A percentile compares a stretch with the other conserved stretches of the same genome.
Conservation (phyloP, 1,140 invertebrate genomes). For the Pollicipes pollicipes region DNA sequence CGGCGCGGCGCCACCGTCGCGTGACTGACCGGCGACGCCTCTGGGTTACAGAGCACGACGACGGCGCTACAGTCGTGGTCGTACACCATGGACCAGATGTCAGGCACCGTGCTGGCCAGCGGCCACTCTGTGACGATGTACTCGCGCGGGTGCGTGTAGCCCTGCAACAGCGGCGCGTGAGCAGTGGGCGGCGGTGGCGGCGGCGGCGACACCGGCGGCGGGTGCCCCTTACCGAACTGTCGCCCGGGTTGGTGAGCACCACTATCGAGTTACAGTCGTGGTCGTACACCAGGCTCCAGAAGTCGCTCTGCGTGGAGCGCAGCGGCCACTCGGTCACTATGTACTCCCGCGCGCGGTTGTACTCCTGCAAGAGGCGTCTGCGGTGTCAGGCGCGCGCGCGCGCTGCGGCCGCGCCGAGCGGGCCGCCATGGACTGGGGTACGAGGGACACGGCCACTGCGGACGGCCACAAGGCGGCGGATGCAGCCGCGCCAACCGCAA, state of each 20-base stretch:
- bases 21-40: slow-evolving; percentile 45
- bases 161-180: too few species aligned
- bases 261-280: slow-evolving; percentile 41
- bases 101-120: slow-evolving; percentile 68
- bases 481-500: too few species aligned
- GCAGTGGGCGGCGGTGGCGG: too few species aligned
- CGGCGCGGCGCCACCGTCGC: too few species aligned
- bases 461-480: too few species aligned
- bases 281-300: slow-evolving; percentile 95
- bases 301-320: slow-evolving; percentile 72
- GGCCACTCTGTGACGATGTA: slow-evolving; percentile 98
- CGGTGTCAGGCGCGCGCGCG: too few species aligned
- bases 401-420: too few species aligned
- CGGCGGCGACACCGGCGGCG: too few species aligned
- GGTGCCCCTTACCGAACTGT: too few species aligned
- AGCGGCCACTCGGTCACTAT: slow-evolving; percentile 96
- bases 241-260: too few species aligned
- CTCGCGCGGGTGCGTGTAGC: slow-evolving; percentile 85
- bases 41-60: slow-evolving; percentile 74
- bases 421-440: too few species aligned
- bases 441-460: too few species aligned
- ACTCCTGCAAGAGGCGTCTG: slow-evolving; percentile 64
- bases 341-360: slow-evolving; percentile 88
- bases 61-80: slow-evolving; percentile 94
- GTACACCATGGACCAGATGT: slow-evolving; percentile 96